Base-by-base conservation (phyloP, 2,888 invertebrate species). In the Lumbricus terrestris region DNA sequence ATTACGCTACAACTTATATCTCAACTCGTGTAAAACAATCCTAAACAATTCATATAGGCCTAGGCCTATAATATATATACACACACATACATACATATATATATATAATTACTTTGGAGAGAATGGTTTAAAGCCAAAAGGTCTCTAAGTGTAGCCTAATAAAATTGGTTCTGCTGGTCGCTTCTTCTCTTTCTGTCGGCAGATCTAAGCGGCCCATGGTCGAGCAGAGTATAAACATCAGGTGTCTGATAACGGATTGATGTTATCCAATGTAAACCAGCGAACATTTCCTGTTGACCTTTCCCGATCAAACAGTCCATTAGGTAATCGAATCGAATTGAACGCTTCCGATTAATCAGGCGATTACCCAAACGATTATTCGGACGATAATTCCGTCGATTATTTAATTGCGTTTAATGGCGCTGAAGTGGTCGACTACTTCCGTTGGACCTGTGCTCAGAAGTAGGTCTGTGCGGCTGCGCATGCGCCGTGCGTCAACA, bases 321-420 rank as follows among this genome's bases (percentile, higher is more conserved):
- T 69, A 69, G n/a, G n/a, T 69, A 69, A 69, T 69, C 69, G 47
- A 47, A 47, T 47, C 47, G 69, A 69, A 69, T 54, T 13, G 54
- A 54, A 1, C 47, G 18, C 47, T 1, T 69, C 69, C 29, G n/a
- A n/a, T 69, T 69, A 69, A 69, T 69, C n/a, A 8, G 69, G 8
- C 69, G 69, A 69, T 69, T 69, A n/a, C 69, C 69, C n/a, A 69
- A 29, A 69, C 69, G n/a, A 69, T n/a, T 69, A 69, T 69, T 69
- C 8, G n/a, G 69, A n/a, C 5, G 29, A 69, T 69, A n/a, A 69
- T 69, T 69, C n/a, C 8, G 29, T 69, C 69, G 69, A 69, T n/a
- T 69, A 69, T 69, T 69, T 69, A 69, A 69, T 69, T 69, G 69
- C 69, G n/a, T 69, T 69, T 69, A 69, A 69, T 69, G 69, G 69